Evolutionary conservation across 1,140 invertebrate genomes (phyloP).

Genomic region (Liolophura sinensis): DNA sequence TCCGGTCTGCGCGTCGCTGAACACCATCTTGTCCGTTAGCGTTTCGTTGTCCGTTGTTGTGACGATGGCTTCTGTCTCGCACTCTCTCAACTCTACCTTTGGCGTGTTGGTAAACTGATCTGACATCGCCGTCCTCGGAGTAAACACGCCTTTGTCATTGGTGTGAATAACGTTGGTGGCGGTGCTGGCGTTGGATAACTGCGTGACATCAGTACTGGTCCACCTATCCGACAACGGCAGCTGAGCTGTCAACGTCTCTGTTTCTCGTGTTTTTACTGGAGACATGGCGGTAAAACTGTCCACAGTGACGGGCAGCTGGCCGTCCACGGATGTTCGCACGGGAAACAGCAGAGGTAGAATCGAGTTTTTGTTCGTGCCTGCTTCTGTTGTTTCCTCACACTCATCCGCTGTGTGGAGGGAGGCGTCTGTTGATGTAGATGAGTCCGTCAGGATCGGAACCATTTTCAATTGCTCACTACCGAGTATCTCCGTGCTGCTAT

Average conservation of each 20-base stretch:
- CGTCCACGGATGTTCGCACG: too few species aligned
- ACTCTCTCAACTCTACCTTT: conserved; percentile 30
- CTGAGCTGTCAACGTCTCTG: conserved; percentile 36
- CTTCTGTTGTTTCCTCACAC: too few species aligned
- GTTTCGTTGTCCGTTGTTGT: conserved; percentile 44
- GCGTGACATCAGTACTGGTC: conserved; percentile 36
- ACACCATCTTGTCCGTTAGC: conserved; percentile 34
- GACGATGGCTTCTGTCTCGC: conserved; percentile 33
- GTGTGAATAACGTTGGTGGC: conserved; percentile 39
- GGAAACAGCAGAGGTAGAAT: too few species aligned
- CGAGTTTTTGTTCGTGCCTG: too few species aligned
- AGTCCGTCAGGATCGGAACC: too few species aligned
- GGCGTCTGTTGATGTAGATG: too few species aligned
- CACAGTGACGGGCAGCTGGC: too few species aligned
- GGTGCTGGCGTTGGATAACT: conserved; percentile 43
- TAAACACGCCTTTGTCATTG: conserved; percentile 38
- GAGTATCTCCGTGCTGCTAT: too few species aligned
- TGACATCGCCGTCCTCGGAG: conserved; percentile 28
- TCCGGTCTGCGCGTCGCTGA: conserved; percentile 41
- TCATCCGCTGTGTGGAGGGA: too few species aligned
- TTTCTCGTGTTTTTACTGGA: conserved; percentile 25
- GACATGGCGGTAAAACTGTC: background rate
- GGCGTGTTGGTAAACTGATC: conserved; percentile 46
- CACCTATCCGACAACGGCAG: conserved; percentile 33
- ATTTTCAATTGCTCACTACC: too few species aligned